Conservation (phyloP, 2,888 invertebrate species). For the Scaptomyza reducta region DNA sequence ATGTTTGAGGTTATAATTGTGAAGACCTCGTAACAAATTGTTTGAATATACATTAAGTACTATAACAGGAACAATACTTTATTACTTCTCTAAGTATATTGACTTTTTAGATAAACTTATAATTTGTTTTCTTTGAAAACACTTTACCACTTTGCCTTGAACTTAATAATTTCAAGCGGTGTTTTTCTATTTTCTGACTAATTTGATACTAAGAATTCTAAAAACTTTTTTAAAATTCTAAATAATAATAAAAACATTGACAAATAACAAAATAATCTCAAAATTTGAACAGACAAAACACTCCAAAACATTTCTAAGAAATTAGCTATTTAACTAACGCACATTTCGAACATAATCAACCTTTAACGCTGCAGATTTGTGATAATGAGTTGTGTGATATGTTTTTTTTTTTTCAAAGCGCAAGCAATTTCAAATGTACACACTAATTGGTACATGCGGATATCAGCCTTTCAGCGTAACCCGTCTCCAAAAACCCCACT, state of each 20-base stretch:
- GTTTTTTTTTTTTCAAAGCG: neutral
- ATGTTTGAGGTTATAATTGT: neutral
- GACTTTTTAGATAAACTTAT: too few relatives aligned
- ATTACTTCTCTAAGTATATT: too few relatives aligned
- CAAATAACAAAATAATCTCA: too few relatives aligned
- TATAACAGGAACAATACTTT: neutral
- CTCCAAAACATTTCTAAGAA: neutral
- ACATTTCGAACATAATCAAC: neutral
- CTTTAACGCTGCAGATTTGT: neutral
- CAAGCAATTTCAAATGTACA: slow-evolving; percentile 11
- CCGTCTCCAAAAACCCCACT: neutral
- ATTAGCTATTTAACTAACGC: neutral
- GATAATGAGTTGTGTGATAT: neutral
- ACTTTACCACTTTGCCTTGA: too few relatives aligned
- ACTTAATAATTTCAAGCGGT: too few relatives aligned
- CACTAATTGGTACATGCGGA: slow-evolving; percentile 33
- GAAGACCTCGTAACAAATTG: neutral
- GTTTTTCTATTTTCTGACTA: too few relatives aligned
- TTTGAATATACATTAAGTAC: too few relatives aligned
- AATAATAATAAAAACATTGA: too few relatives aligned
- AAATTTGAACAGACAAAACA: neutral
- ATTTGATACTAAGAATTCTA: too few relatives aligned
- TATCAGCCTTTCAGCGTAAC: slow-evolving; percentile 17
- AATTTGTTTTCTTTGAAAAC: too few relatives aligned
- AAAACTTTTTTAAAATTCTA: too few relatives aligned